Evolutionary conservation across 2,888 invertebrate genomes (phyloP).

Genomic region (Zeuzera pyrina): DNA sequence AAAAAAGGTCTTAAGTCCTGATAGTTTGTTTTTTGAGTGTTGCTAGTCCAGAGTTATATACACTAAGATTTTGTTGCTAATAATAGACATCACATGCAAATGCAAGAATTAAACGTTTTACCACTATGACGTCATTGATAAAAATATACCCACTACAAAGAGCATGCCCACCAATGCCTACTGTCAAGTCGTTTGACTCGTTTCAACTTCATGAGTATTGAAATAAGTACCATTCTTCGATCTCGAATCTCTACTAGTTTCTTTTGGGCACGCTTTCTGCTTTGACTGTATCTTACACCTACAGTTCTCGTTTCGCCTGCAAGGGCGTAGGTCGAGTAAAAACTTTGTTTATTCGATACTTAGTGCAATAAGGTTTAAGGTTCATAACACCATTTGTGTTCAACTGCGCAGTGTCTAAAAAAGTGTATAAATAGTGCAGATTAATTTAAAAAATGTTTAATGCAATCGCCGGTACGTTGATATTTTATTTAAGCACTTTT

Average conservation of each 20-base stretch:
- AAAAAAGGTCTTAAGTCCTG: no score
- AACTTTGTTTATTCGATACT: background rate
- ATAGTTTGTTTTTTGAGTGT: no score
- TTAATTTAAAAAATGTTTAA: conserved; percentile 51
- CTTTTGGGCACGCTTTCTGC: no score
- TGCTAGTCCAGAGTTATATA: no score
- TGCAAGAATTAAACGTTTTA: conserved; percentile 40
- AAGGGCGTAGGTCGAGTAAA: background rate
- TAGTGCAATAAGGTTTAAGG: background rate
- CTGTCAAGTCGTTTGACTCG: no score
- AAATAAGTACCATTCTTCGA: no score
- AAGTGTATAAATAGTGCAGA: background rate
- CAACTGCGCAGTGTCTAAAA: background rate
- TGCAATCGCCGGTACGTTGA: conserved; percentile 57
- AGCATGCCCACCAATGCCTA: no score
- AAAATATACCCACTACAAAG: no score
- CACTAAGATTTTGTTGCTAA: no score
- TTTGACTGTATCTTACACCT: no score
- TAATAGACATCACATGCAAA: background rate
- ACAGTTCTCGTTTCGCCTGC: background rate
- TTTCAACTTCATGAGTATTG: no score
- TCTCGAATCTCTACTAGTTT: no score
- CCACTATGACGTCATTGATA: conserved; percentile 48
- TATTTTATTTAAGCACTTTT: conserved; percentile 10
- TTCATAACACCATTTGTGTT: background rate